Percentiles rank a stretch among this genome's conserved stretches.
phyloP scores from a whole-genome alignment of 2,888 invertebrate species.

The Torymus auratus region DNA sequence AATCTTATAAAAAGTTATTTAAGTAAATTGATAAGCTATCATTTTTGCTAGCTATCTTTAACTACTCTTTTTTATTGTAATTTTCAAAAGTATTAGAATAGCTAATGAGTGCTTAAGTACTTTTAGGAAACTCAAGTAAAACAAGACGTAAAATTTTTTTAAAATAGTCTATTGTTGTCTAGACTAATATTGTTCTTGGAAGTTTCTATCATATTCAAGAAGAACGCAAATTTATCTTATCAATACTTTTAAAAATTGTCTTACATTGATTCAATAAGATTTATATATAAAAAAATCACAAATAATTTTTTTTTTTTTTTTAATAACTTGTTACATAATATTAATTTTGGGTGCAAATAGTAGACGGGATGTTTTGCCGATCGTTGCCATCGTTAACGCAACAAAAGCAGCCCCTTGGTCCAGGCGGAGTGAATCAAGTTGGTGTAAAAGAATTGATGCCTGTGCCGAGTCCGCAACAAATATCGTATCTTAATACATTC shows the following conservation, averaged over 20 bases:
- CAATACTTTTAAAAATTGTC: slow-evolving; percentile 13
- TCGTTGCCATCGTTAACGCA: slow-evolving; percentile 82
- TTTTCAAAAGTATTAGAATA: no score
- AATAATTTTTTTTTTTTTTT: slow-evolving; percentile 8
- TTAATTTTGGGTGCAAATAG: slow-evolving; percentile 64
- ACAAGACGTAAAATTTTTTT: neutral
- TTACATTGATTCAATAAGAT: slow-evolving; percentile 33
- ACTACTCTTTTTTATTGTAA: no score
- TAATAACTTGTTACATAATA: neutral
- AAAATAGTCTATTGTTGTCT: slow-evolving; percentile 18
- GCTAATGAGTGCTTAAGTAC: no score
- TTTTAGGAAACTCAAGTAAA: no score
- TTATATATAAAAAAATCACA: neutral
- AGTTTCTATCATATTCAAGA: slow-evolving; percentile 20
- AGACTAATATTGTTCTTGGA: slow-evolving; percentile 24
- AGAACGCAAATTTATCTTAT: slow-evolving; percentile 35
- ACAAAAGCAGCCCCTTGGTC: slow-evolving; percentile 78
- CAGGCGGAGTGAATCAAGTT: slow-evolving; percentile 69
- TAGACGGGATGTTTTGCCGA: slow-evolving; percentile 82
- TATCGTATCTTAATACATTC: slow-evolving; percentile 95
- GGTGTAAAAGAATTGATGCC: slow-evolving; percentile 91
- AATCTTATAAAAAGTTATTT: no score
- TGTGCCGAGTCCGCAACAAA: slow-evolving; percentile 97
- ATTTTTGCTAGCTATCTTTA: no score
- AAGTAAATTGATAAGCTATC: no score